phyloP scores from a whole-genome alignment of 2,797 vertebrate genomes.

The Iguana delicatissima region DNA sequence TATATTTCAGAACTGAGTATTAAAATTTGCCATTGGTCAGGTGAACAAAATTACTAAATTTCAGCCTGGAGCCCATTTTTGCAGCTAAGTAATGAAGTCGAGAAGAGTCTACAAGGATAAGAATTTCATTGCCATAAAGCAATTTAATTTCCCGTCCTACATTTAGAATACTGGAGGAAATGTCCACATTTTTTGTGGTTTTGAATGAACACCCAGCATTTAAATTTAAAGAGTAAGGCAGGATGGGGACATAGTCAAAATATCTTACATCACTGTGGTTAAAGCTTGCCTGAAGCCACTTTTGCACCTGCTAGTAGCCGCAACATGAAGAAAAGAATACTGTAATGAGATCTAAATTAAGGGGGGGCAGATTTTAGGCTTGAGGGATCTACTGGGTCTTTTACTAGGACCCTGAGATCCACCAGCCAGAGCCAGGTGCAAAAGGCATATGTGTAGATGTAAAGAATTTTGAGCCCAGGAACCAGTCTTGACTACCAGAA shows the following conservation, averaged over 20 bases:
- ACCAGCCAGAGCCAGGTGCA: not conserved
- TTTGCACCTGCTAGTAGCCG: conserved; percentile 23
- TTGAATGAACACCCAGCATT: not conserved
- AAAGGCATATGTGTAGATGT: not conserved
- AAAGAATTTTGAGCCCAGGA: not conserved
- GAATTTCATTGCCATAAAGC: conserved; percentile 9
- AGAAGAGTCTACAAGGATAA: conserved; percentile 43
- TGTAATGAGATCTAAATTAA: not conserved
- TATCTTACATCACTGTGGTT: not conserved
- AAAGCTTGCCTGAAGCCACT: conserved; percentile 6
- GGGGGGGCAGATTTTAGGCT: not conserved
- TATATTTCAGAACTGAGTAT: conserved; percentile 8
- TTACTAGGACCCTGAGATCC: not conserved
- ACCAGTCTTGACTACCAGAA: not conserved
- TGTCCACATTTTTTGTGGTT: conserved; percentile 26
- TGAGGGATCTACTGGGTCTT: not conserved
- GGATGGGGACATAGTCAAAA: not conserved
- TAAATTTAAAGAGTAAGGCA: conserved; percentile 22
- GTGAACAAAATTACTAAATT: conserved; percentile 37
- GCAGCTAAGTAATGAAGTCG: conserved; percentile 23
- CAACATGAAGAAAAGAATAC: not conserved
- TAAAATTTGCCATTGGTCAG: conserved; percentile 29
- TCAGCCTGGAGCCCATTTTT: conserved; percentile 33
- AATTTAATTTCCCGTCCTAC: conserved; percentile 2
- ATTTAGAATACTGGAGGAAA: conserved; percentile 16